Conservation (phyloP, 2,113 vertebrate species). For the Atractosteus spatula region DNA sequence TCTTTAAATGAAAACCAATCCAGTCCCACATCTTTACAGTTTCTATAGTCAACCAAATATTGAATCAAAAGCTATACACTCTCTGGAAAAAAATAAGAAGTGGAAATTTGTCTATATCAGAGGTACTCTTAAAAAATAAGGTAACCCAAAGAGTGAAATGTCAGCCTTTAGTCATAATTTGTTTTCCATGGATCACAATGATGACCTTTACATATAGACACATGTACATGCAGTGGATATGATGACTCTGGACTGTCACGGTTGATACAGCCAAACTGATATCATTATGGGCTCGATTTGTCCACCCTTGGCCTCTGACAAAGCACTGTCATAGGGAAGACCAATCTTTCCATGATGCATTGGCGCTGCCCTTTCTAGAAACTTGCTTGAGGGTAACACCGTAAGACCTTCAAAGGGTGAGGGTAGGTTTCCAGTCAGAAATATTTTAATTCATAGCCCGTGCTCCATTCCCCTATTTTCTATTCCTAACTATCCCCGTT, state of each 20-base stretch:
- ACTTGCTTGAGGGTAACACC: constrained; percentile 51
- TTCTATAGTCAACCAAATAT: no score
- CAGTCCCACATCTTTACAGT: no score
- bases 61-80: no score
- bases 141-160: constrained; percentile 30
- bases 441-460: constrained; percentile 43
- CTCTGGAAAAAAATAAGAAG: no score
- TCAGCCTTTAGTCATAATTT: constrained; percentile 38
- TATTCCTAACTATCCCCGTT: constrained; percentile 38
- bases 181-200: constrained; percentile 47
- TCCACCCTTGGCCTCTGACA: constrained; percentile 68
- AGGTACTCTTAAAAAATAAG: not conserved
- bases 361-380: constrained; percentile 63
- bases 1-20: no score
- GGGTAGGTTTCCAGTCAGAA: constrained; percentile 58
- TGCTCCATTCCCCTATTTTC: constrained; percentile 7
- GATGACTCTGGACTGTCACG: constrained; percentile 73
- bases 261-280: constrained; percentile 71
- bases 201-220: constrained; percentile 82
- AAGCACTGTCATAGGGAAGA: constrained; percentile 67
- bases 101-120: no score
- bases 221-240: constrained; percentile 60
- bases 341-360: constrained; percentile 74
- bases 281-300: constrained; percentile 72
- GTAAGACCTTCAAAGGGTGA: constrained; percentile 50